These are phyloP conservation scores for Tetragnatha montana DNA, from an alignment of 2,888 invertebrate species.

Conservation along the genomic window DNA sequence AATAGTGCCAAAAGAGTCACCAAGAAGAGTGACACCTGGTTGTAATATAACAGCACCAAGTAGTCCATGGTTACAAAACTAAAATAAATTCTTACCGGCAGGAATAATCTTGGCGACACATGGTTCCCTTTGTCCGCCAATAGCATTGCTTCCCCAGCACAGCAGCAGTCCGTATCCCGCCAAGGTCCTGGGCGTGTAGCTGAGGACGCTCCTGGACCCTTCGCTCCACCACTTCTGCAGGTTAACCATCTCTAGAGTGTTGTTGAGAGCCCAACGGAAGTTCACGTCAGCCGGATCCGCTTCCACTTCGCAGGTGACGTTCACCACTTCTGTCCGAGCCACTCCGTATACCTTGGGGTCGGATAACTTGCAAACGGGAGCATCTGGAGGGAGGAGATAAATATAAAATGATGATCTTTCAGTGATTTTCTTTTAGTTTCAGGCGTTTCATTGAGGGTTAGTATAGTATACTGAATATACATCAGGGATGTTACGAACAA, in stretches of 20 bases:
- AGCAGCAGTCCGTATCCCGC: slow-evolving; percentile 92
- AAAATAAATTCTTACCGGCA: slow-evolving; percentile 88
- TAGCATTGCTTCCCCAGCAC: slow-evolving; percentile 88
- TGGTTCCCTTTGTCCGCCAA: slow-evolving; percentile 90
- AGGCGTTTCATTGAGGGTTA: no score
- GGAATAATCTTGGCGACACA: slow-evolving; percentile 94
- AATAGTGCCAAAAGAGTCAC: no score
- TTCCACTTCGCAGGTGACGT: slow-evolving; percentile 87
- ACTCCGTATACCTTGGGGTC: slow-evolving; percentile 93
- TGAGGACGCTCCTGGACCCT: slow-evolving; percentile 88
- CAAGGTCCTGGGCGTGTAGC: slow-evolving; percentile 91
- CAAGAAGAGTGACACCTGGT: no score
- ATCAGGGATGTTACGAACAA: no score
- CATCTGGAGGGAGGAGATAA: slow-evolving; percentile 82
- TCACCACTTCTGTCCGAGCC: slow-evolving; percentile 87
- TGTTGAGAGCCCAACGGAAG: slow-evolving; percentile 95
- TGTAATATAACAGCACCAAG: no score
- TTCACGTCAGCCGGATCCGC: slow-evolving; percentile 92
- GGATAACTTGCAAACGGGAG: slow-evolving; percentile 90
- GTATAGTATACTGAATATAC: no score
- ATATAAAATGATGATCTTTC: neutral
- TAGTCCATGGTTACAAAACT: no score
- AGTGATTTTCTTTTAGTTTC: neutral
- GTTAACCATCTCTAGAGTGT: slow-evolving; percentile 79
- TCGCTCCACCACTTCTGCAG: slow-evolving; percentile 79